These are phyloP conservation scores for Acholoe squamosa DNA, from an alignment of 2,888 invertebrate species.

Conservation along the genomic window DNA sequence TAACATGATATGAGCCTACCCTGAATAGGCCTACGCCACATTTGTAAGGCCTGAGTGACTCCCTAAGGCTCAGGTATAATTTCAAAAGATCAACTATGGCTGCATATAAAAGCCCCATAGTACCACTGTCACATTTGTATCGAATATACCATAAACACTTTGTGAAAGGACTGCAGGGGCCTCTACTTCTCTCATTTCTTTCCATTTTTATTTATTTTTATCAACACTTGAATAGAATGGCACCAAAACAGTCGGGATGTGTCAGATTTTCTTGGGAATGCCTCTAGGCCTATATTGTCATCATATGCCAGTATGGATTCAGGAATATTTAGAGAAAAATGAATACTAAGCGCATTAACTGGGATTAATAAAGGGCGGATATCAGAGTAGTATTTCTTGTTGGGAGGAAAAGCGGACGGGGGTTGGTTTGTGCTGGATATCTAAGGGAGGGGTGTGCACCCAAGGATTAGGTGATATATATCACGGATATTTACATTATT, in stretches of 20 bases:
- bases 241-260: too few species aligned
- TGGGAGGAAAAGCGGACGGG: not conserved
- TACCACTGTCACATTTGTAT: constrained; percentile 46
- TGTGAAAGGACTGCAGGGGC: not conserved
- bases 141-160: constrained; percentile 25
- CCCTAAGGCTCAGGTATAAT: not conserved
- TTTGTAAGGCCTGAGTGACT: constrained; percentile 51
- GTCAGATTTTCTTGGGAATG: too few species aligned
- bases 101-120: not conserved
- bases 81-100: constrained; percentile 42
- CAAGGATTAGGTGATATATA: not conserved
- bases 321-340: too few species aligned
- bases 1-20: constrained; percentile 50
- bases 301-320: too few species aligned
- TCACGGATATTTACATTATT: constrained; percentile 30
- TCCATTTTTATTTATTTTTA: not conserved
- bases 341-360: too few species aligned
- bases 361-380: too few species aligned
- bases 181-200: not conserved
- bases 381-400: too few species aligned
- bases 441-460: not conserved
- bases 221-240: not conserved
- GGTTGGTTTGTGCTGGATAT: not conserved
- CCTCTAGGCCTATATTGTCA: too few species aligned
- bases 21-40: constrained; percentile 30